A percentile compares a stretch with the other conserved stretches of the same genome.
Evolutionary conservation across 2,888 invertebrate genomes (phyloP).

Genomic region (Rhagonycha lutea): DNA sequence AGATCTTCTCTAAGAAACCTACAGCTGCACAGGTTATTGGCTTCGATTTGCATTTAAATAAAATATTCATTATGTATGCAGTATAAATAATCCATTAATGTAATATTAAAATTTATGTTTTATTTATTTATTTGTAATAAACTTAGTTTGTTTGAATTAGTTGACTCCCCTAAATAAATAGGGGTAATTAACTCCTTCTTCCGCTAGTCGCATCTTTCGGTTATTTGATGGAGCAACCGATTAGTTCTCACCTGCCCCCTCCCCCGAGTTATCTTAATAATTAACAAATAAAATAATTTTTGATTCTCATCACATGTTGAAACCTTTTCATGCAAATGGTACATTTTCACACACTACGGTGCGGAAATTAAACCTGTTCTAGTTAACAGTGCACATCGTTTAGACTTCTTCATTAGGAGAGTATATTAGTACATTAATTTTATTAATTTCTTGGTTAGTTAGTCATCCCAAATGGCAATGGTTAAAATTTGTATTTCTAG

Average conservation of each 20-base stretch:
- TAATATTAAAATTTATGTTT: not conserved
- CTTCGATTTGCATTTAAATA: not conserved
- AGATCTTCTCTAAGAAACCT: not conserved
- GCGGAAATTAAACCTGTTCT: constrained; percentile 34
- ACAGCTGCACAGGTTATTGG: not conserved
- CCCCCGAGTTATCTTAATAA: not conserved
- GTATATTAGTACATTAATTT: constrained; percentile 16
- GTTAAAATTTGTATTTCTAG: not conserved
- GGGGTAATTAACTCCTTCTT: not conserved
- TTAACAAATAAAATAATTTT: constrained; percentile 19
- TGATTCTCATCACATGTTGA: constrained; percentile 27
- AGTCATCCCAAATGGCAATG: not conserved
- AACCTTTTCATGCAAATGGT: constrained; percentile 19
- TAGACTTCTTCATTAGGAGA: constrained; percentile 16
- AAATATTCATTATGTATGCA: not conserved
- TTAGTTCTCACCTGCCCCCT: too few relatives aligned
- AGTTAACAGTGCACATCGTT: constrained; percentile 33
- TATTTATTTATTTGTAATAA: not conserved
- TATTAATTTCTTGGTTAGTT: constrained; percentile 20
- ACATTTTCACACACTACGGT: constrained; percentile 31
- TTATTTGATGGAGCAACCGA: not conserved
- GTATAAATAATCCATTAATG: not conserved
- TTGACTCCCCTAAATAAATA: not conserved
- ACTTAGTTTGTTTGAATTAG: not conserved
- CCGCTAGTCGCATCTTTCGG: not conserved